phyloP scores from a whole-genome alignment of 2,797 vertebrate species.

The Phoxinus dragarum region DNA sequence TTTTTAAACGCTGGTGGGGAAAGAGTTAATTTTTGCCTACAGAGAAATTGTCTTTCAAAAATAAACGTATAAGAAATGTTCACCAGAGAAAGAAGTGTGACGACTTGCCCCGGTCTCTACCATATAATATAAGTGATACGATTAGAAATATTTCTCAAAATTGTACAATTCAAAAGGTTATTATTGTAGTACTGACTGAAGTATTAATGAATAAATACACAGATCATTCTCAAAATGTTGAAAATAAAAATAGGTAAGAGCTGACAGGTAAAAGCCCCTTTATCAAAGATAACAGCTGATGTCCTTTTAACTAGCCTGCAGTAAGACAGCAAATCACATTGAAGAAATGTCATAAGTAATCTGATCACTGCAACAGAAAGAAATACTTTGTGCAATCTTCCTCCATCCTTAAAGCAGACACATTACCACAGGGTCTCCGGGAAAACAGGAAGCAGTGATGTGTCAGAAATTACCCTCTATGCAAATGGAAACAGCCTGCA shows the following conservation, averaged over 20 bases:
- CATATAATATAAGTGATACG: background rate
- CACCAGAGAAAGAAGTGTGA: background rate
- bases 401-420: background rate
- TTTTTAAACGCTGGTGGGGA: no score
- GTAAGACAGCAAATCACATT: background rate
- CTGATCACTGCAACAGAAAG: background rate
- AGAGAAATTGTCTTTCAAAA: background rate
- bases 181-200: background rate
- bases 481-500: slow-evolving; percentile 18
- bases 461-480: background rate
- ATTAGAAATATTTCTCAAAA: background rate
- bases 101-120: background rate
- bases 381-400: slow-evolving; percentile 1
- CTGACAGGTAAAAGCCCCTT: background rate
- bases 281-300: slow-evolving; percentile 1
- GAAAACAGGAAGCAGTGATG: background rate
- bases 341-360: slow-evolving; percentile 22
- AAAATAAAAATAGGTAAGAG: background rate
- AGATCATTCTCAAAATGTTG: slow-evolving; percentile 6
- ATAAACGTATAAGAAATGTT: background rate
- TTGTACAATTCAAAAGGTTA: background rate
- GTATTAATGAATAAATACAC: background rate
- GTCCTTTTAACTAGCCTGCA: background rate
- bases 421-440: background rate
- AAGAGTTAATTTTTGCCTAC: background rate